Base-by-base conservation (phyloP, 2,113 vertebrate species). In the Desmodus rotundus region DNA sequence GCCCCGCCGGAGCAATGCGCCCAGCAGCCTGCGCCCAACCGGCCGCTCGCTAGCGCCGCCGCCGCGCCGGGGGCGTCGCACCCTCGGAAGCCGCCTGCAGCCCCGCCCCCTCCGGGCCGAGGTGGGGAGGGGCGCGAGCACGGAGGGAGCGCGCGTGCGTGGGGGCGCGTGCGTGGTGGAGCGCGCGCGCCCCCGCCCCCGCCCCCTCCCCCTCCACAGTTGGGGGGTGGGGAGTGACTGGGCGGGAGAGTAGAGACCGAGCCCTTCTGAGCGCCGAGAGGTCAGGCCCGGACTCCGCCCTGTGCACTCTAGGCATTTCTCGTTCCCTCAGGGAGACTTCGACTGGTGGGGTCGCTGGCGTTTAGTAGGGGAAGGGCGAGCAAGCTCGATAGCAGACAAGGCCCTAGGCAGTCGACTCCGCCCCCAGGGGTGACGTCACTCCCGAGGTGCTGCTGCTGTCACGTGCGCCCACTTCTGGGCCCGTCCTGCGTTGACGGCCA, bases 11-110 rank as follows among this genome's bases (percentile, higher is more conserved):
- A 96, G 67, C 82, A 45, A 63, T 84, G 80, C 76, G 73, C 91
- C 76, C 93, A 87, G 82, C 95, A 24, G 31, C 87, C 91, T 89
- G 63, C 83, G 80, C 84, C 89, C 65, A 12, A 33, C 68, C 81
- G 31, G 89, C 87, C 78, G 96, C 95, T 96, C 95, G 83, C 94
- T 77, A 92, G 96, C 97, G 91, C 97, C 96, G 84, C 96, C 74
- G 97, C 95, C 90, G 94, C 80, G 97, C 96, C 76, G 92, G 97
- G 96, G 97, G 95, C 97, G 96, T 97, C 95, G 91, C 96, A 92
- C 96, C 97, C 96, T 96, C 84, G 0, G 77, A 92, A 88, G 97
- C 95, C 91, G 97, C 97, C 94, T 63, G 97, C 97, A 92, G 96
- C 95, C 97, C 97, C 97, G 92, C 95, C 97, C 96, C 96, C 97